Evolutionary conservation across 2,797 vertebrate species (phyloP).

Genomic region (Esox lucius): DNA sequence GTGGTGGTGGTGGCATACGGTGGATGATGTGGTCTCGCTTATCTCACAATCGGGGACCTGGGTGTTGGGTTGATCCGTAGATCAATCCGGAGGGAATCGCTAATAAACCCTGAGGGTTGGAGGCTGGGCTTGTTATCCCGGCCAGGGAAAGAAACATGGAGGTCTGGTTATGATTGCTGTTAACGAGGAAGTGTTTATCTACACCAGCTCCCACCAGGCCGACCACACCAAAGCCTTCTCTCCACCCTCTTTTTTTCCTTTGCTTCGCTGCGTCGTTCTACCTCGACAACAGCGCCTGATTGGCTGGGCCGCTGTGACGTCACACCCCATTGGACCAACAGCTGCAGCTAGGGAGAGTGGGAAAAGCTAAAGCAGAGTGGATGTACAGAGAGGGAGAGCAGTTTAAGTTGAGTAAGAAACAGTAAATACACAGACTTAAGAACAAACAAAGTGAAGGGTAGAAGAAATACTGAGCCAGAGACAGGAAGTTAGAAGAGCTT

Average conservation of each 20-base stretch:
- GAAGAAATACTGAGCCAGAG: background rate
- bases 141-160: background rate
- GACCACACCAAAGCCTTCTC: background rate
- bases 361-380: background rate
- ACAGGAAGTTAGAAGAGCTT: background rate
- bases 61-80: too few species aligned
- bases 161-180: background rate
- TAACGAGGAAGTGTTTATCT: background rate
- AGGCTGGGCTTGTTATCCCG: background rate
- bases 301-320: conserved; percentile 37
- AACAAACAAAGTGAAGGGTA: background rate
- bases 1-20: background rate
- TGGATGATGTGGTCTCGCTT: background rate
- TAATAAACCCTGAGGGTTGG: background rate
- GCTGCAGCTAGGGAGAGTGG: conserved; percentile 23
- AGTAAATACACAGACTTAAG: background rate
- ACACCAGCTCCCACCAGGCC: background rate
- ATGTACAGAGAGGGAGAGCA: background rate
- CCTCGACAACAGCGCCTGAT: conserved; percentile 51
- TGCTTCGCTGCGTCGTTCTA: conserved; percentile 23
- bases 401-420: background rate
- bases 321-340: conserved; percentile 23
- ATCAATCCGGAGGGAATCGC: background rate
- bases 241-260: background rate
- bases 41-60: background rate